These are phyloP conservation scores for Cinara cedri DNA, from an alignment of 2,888 invertebrate species.

Conservation along the genomic window DNA sequence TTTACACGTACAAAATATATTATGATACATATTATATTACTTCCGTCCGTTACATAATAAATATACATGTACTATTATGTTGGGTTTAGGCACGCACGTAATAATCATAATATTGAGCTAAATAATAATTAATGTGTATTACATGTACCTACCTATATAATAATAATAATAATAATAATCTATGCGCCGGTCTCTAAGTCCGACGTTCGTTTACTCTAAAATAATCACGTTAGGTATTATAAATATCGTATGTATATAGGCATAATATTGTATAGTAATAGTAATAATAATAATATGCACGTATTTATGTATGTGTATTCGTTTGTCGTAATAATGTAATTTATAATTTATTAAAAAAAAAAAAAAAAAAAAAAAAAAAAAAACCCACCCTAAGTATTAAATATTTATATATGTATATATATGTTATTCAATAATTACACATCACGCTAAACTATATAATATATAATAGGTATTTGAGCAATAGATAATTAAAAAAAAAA, in stretches of 20 bases:
- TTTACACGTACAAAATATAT: too few relatives aligned
- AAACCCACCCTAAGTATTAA: background rate
- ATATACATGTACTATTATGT: conserved; percentile 3
- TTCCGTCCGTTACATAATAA: conserved; percentile 34
- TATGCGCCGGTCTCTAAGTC: conserved; percentile 30
- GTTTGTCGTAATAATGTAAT: conserved; percentile 5
- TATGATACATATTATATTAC: too few relatives aligned
- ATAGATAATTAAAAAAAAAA: too few relatives aligned
- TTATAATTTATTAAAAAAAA: conserved; percentile 24
- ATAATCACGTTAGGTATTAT: too few relatives aligned
- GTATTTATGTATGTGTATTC: background rate
- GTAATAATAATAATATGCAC: background rate
- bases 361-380: background rate
- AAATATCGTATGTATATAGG: too few relatives aligned
- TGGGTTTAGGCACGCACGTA: background rate
- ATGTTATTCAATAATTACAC: too few relatives aligned
- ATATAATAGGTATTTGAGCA: too few relatives aligned
- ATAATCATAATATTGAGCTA: too few relatives aligned
- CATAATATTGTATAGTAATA: too few relatives aligned
- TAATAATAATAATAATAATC: background rate
- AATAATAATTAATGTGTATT: conserved; percentile 1
- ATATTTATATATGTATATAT: too few relatives aligned
- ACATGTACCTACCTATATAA: too few relatives aligned
- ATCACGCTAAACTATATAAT: conserved; percentile 1
- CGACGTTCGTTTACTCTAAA: background rate